Percentiles rank a stretch among this genome's conserved stretches.
These are phyloP conservation scores for Watsonalla cultraria DNA, from an alignment of 2,888 invertebrate species.

Conservation along the genomic window DNA sequence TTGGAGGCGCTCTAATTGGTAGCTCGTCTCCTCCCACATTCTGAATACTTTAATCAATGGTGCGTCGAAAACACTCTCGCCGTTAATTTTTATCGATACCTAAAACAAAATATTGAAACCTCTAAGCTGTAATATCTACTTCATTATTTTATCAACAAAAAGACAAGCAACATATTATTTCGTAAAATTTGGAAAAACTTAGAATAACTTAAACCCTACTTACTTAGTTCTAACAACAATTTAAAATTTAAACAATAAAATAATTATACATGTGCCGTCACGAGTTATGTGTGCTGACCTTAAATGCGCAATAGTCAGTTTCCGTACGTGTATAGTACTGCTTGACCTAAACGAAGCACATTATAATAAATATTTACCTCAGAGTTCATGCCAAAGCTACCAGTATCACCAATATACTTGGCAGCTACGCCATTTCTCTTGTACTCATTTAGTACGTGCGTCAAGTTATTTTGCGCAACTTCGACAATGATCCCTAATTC, in stretches of 20 bases:
- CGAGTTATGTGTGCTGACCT: too few species aligned
- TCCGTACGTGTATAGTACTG: too few species aligned
- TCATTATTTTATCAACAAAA: too few species aligned
- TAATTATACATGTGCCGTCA: too few species aligned
- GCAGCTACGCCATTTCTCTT: slow-evolving; percentile 80
- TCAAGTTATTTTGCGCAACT: slow-evolving; percentile 76
- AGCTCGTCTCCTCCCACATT: slow-evolving; percentile 98
- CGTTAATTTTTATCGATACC: slow-evolving; percentile 80
- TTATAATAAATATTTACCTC: slow-evolving; percentile 48
- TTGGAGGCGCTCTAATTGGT: slow-evolving; percentile 91
- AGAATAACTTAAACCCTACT: too few species aligned
- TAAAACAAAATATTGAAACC: slow-evolving; percentile 17
- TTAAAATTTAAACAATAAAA: too few species aligned
- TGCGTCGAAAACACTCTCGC: slow-evolving; percentile 78
- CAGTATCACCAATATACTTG: slow-evolving; percentile 82
- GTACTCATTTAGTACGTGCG: slow-evolving; percentile 81
- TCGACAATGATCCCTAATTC: slow-evolving; percentile 93
- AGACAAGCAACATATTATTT: too few species aligned
- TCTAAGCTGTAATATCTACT: not conserved
- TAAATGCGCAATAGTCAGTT: too few species aligned
- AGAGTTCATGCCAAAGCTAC: slow-evolving; percentile 83
- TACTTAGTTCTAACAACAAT: too few species aligned
- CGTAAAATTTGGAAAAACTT: too few species aligned
- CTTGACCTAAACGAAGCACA: too few species aligned
- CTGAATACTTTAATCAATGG: slow-evolving; percentile 84